Conservation (phyloP, 2,888 invertebrate species). For the Sphecodes monilicornis region DNA sequence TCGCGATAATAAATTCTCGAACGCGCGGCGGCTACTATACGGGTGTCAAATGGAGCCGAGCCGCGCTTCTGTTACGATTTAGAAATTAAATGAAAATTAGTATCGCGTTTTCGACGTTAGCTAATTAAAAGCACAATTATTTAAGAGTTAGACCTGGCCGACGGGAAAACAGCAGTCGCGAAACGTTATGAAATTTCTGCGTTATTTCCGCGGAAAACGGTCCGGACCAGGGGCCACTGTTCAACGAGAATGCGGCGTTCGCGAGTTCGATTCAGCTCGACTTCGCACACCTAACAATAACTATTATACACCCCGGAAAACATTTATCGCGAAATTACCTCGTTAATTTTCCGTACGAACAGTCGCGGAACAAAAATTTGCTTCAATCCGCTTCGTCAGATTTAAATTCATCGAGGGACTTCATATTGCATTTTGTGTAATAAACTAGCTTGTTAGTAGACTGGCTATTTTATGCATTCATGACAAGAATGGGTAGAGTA, state of each 20-base stretch:
- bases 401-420: not conserved
- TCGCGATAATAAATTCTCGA: conserved; percentile 43
- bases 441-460: not conserved
- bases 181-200: conserved; percentile 26
- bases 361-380: not conserved
- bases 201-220: conserved; percentile 10
- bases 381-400: not conserved
- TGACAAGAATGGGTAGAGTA: too few species aligned
- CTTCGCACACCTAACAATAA: conserved; percentile 10
- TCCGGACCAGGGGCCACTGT: not conserved
- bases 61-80: conserved; percentile 20
- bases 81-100: conserved; percentile 61
- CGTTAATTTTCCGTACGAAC: not conserved
- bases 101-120: conserved; percentile 41
- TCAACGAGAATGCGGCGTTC: not conserved
- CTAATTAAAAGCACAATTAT: conserved; percentile 64
- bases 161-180: conserved; percentile 28
- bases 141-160: conserved; percentile 37
- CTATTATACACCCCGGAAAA: too few species aligned
- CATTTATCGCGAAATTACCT: conserved; percentile 10
- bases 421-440: not conserved
- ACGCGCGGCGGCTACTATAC: conserved; percentile 15
- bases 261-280: conserved; percentile 1
- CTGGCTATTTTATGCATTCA: too few species aligned
- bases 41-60: conserved; percentile 26